These are phyloP conservation scores for Hydrolagus colliei DNA, from an alignment of 2,797 vertebrate species.

Conservation along the genomic window DNA sequence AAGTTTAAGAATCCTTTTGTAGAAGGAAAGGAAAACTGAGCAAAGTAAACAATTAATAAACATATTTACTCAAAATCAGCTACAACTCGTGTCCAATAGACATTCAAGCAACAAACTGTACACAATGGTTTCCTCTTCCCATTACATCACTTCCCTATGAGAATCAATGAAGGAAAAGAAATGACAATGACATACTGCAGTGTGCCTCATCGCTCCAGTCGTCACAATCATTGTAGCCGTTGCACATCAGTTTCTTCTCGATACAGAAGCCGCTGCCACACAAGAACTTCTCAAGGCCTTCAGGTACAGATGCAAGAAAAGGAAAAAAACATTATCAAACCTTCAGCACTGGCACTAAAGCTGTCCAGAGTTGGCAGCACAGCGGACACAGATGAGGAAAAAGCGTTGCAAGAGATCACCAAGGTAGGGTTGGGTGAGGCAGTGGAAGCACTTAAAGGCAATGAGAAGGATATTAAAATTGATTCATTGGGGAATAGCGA, in stretches of 20 bases:
- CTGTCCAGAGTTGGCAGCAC: too few species aligned
- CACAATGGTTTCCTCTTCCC: slow-evolving; percentile 22
- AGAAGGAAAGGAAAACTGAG: too few species aligned
- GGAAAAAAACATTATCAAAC: background rate
- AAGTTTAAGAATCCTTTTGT: too few species aligned
- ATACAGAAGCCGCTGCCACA: slow-evolving; percentile 78
- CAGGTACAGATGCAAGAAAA: slow-evolving; percentile 62
- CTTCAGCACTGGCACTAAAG: background rate
- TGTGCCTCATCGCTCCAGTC: slow-evolving; percentile 88
- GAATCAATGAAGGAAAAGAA: background rate
- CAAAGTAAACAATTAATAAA: too few species aligned
- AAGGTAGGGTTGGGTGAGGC: too few species aligned
- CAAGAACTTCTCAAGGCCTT: slow-evolving; percentile 69
- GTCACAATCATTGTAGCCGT: slow-evolving; percentile 86
- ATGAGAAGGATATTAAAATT: too few species aligned
- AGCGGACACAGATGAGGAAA: too few species aligned
- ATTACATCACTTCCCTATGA: background rate
- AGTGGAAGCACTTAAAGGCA: too few species aligned
- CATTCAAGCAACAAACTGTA: accelerated
- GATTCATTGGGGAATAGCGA: background rate
- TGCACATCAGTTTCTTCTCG: slow-evolving; percentile 76
- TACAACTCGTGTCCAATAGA: background rate
- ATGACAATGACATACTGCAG: slow-evolving; percentile 64
- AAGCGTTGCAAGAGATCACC: too few species aligned
- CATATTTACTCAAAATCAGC: background rate